Evolutionary conservation across 2,113 vertebrate genomes (phyloP).

Genomic region (Amphiprion ocellaris): DNA sequence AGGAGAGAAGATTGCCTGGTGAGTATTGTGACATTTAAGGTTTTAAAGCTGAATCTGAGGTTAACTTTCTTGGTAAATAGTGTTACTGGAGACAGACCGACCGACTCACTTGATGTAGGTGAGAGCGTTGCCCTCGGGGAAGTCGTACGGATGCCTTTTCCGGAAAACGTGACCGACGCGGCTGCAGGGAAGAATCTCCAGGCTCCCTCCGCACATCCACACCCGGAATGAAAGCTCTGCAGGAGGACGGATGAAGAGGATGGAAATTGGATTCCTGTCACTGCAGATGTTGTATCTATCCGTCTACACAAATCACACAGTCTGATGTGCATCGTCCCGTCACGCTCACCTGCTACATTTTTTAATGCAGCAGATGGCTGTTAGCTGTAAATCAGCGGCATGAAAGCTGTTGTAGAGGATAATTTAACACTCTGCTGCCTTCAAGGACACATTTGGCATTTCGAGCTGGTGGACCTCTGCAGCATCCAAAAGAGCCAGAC

Average conservation of each 20-base stretch:
- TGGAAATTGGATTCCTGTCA: not conserved
- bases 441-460: constrained; percentile 35
- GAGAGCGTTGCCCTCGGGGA: constrained; percentile 97
- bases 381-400: constrained; percentile 32
- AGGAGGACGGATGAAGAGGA: not conserved
- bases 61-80: not conserved
- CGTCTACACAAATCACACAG: not conserved
- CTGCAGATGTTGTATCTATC: not conserved
- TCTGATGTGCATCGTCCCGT: not conserved
- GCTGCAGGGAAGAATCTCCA: constrained; percentile 99
- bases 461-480: not conserved
- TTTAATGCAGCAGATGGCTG: constrained; percentile 7
- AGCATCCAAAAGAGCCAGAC: constrained; percentile 20
- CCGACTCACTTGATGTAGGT: constrained; percentile 97
- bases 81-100: not conserved
- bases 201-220: constrained; percentile 98
- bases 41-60: not conserved
- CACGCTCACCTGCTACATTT: constrained; percentile 17
- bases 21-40: constrained; percentile 20
- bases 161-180: constrained; percentile 98
- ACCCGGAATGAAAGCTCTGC: constrained; percentile 98
- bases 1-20: not conserved
- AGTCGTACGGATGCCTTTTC: constrained; percentile 98
- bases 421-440: constrained; percentile 32
- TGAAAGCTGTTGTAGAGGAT: constrained; percentile 7